Conservation (phyloP, 2,113 vertebrate genomes). For the Carassius gibelio region DNA sequence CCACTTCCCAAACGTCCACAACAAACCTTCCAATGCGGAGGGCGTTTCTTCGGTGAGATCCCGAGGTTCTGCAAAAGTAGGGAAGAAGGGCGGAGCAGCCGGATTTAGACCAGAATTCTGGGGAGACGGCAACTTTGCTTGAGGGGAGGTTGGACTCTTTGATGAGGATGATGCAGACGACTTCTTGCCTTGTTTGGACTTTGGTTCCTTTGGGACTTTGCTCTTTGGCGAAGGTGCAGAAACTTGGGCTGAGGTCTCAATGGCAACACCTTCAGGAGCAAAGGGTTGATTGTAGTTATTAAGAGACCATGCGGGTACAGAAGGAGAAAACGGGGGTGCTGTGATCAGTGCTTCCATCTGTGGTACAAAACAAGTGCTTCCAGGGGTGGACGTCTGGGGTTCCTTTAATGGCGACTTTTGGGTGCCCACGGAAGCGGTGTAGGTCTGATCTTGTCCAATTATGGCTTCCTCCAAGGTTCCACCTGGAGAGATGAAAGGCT, state of each 20-base stretch:
- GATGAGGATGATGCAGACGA: constrained; percentile 61
- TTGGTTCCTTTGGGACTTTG: constrained; percentile 55
- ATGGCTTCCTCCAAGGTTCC: constrained; percentile 62
- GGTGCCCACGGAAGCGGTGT: constrained; percentile 19
- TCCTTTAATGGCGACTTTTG: constrained; percentile 47
- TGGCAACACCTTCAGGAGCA: constrained; percentile 62
- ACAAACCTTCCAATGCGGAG: constrained; percentile 74
- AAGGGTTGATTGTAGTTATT: constrained; percentile 63
- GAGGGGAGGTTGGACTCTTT: constrained; percentile 68
- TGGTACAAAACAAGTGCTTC: constrained; percentile 50
- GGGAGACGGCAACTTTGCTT: constrained; percentile 54
- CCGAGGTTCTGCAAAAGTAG: constrained; percentile 70
- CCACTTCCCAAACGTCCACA: constrained; percentile 53
- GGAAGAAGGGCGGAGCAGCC: constrained; percentile 78
- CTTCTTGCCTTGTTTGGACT: constrained; percentile 64
- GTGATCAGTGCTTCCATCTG: constrained; percentile 63
- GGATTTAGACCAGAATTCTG: constrained; percentile 73
- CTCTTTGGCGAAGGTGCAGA: constrained; percentile 61
- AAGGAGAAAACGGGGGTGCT: constrained; percentile 68
- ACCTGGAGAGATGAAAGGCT: constrained; percentile 1
- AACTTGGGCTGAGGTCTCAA: constrained; percentile 64
- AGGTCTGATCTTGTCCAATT: constrained; percentile 57
- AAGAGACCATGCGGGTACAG: constrained; percentile 71
- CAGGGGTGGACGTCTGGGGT: constrained; percentile 61
- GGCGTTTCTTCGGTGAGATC: constrained; percentile 56